Base-by-base conservation (phyloP, 2,797 vertebrate species). In the Eospalax fontanierii region DNA sequence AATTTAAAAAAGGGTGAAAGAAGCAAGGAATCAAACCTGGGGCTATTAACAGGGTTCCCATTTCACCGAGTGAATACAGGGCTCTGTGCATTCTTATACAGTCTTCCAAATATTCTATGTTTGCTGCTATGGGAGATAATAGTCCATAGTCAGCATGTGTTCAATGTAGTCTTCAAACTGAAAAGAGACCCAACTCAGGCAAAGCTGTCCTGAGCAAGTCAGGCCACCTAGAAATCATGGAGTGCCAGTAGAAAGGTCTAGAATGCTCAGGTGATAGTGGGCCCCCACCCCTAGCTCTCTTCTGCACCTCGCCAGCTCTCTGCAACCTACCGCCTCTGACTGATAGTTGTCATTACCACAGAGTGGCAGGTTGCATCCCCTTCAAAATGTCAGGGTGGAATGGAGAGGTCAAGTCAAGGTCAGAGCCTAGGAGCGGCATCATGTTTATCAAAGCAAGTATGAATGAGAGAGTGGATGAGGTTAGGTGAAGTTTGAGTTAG, bases 1-100 rank as follows among this genome's bases (percentile, higher is more conserved):
- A 70, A 79, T 97, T 46, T 90, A 71, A 85, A 90, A 28, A 2
- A 1, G 88, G 61, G 85, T 70, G 73, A 90, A 78, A 86, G 81
- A 84, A 80, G 50, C 38, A 21, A 33, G 54, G 46, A 87, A 93
- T 86, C 70, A 95, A 95, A 82, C 87, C 78, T 43, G 87, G 63
- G 85, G 90, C 54, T 78, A 57, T 95, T 93, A 94, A 78, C 87
- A 61, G 81, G 75, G 95, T 95, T 95, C 89, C 78, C 75, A 19
- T 22, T 46, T 92, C 80, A 3, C 79, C 15, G 88, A 89, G 38
- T 70, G 40, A 90, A 76, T 79, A 84, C 73, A 2, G 1, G 28
- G 14, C 81, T 46, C 73, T 30, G 4, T 66, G 19, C 35, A 14
- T 54, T 82, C 90, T 80, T 30, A 3, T 8, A 5, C 65, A 43